phyloP scores from a whole-genome alignment of 2,113 vertebrate species.

The Sterna hirundo region DNA sequence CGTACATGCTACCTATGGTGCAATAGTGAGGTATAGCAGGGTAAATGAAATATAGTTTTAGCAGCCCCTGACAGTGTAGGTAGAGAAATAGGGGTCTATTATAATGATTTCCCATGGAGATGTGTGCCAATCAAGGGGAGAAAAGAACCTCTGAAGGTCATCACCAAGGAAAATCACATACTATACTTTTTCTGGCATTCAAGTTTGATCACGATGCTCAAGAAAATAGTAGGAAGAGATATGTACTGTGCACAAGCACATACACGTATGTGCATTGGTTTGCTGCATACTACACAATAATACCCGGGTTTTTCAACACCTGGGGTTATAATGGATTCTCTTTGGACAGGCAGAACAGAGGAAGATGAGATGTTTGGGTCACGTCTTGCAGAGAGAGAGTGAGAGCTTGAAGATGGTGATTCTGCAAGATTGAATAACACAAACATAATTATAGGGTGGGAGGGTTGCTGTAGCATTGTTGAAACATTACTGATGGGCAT shows the following conservation, averaged over 20 bases:
- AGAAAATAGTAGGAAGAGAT: neutral
- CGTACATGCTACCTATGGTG: neutral
- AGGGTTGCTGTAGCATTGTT: neutral
- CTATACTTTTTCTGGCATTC: neutral
- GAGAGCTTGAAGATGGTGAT: conserved; percentile 32
- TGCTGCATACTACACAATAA: neutral
- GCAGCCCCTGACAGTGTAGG: conserved; percentile 14
- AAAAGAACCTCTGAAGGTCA: conserved; percentile 6
- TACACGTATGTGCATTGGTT: neutral
- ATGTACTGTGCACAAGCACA: neutral
- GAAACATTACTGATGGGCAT: neutral
- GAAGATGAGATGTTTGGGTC: conserved; percentile 63
- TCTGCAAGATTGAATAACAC: conserved; percentile 43
- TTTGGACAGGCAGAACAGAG: conserved; percentile 51
- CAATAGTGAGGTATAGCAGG: neutral
- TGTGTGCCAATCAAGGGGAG: neutral
- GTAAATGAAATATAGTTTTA: neutral
- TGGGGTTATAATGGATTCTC: conserved; percentile 68
- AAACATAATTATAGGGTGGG: neutral
- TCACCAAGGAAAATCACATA: neutral
- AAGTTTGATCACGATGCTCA: neutral
- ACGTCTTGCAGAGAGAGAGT: conserved; percentile 18
- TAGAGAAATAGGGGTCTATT: conserved; percentile 24
- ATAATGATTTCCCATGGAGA: conserved; percentile 40
- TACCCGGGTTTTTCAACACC: conserved; percentile 12